Percentiles rank a stretch among this genome's conserved stretches.
These are phyloP conservation scores for Theristicus caerulescens DNA, from an alignment of 2,113 vertebrate species.

Conservation along the genomic window DNA sequence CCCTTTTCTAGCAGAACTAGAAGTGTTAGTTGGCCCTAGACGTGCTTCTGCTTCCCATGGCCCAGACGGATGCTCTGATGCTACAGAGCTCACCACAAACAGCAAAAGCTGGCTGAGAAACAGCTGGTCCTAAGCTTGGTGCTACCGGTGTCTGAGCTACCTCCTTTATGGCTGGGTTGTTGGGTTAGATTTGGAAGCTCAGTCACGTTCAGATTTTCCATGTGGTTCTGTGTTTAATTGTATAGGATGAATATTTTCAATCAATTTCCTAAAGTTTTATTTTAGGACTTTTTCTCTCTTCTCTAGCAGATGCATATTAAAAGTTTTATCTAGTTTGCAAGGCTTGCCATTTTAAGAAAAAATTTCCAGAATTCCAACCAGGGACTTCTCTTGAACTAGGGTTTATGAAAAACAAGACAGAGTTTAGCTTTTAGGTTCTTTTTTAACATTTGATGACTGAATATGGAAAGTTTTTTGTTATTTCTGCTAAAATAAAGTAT, in stretches of 20 bases:
- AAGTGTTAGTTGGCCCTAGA: not conserved
- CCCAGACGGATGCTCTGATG: not conserved
- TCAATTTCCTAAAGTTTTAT: not conserved
- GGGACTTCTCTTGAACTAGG: not conserved
- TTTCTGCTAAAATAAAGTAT: not conserved
- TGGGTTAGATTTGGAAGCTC: not conserved
- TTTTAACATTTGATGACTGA: not conserved
- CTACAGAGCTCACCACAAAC: not conserved
- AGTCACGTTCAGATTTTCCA: not conserved
- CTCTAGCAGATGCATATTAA: not conserved
- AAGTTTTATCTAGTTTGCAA: not conserved
- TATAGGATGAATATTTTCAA: not conserved
- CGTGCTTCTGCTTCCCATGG: not conserved
- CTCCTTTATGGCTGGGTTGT: not conserved
- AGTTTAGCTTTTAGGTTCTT: not conserved
- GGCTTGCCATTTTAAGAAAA: not conserved
- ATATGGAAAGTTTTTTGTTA: not conserved
- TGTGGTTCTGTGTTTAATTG: not conserved
- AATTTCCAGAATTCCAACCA: not conserved
- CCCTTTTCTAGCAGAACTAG: not conserved
- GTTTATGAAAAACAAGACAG: not conserved
- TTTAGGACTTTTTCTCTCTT: not conserved
- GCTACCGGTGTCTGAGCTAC: not conserved
- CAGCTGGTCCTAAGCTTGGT: not conserved
- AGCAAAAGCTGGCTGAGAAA: not conserved